Evolutionary conservation across 2,113 vertebrate species (phyloP), one percentile per base, ranked within the genome.

Genomic region (Tachuris rubrigastra): DNA sequence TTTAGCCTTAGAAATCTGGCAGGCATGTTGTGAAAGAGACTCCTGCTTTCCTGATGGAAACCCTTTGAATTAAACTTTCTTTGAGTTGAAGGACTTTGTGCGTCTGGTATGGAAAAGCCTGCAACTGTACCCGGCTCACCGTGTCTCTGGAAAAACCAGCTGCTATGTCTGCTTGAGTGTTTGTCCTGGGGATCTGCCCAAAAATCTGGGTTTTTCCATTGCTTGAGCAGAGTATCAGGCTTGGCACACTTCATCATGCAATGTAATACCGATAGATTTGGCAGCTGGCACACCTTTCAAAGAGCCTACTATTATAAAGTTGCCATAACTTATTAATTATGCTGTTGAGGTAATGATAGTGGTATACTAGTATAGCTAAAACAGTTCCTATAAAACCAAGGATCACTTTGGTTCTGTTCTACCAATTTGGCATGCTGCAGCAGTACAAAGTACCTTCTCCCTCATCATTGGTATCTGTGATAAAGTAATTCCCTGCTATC

Each of bases 221-320:
- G 28, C 49, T 62, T 6, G 3, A 62, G 53, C 46, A 49, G 21
- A 72, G 46, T 41, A 22, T 83, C 41, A 44, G 74, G 41, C 71
- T 88, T 80, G 92, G 75, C 77, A 74, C 14, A 5, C 30, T 76
- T 50, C 37, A 28, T 85, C 50, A 60, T 17, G 13, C 47, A 28
- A 59, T 91, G 39, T 71, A 76, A 28, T 37, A 37, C 1, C 4
- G 53, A 46, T 42, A 52, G 49, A 28, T 21, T 78, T 74, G 69
- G 91, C 71, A 92, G 63, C 52, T 85, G 85, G 81, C 85, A 62
- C 58, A 74, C 47, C n/a, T 93, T 92, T 80, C 44, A 55, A 79
- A 92, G 27, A 78, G 23, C 37, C 39, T 87, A 1, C 35, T 89
- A 12, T 59, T 85, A 42, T 41, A 63, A 55, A 21, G 17, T 76